Base-by-base conservation (phyloP, 2,888 invertebrate genomes). In the Thecocarcelia acutangulata region DNA sequence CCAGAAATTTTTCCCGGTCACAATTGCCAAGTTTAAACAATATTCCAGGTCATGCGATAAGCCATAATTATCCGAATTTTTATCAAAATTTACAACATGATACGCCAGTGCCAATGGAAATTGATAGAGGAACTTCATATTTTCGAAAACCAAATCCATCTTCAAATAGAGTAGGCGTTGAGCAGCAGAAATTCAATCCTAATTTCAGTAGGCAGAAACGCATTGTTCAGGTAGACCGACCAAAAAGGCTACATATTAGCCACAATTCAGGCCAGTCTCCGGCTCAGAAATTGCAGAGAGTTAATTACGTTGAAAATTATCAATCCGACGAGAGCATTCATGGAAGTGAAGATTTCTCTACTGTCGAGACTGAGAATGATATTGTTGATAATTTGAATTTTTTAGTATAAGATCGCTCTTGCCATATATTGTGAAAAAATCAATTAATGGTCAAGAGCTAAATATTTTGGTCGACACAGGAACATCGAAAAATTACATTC, bases 361-460 rank as follows among this genome's bases (percentile, higher is more conserved):
- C 1, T 15, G 9, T 12, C n/a, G 63, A 63, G 12, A 44, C 54
- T 15, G 52, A 64, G 9, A 19, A 17, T 28, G 28, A 54, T 44
- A 21, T 13, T 15, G 11, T 44, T 12, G 58, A 64, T 40, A 17
- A 56, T 6, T 24, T 73, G 42, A 73, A 73, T 75, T 66, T 75
- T 75, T 75, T 75, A 58, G 54, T 28, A 19, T 75, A 66, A 66
- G n/a, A 28, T 74, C 74, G 64, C 74, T 74, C 46, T 74, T 74
- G 54, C 63, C 56, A 21, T 74, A 64, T 61, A 63, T 61, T 42
- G 33, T 52, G 0, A 52, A 52, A 61, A 61, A 46, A 58, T 11
- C 69, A 58, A 58, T 69, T n/a, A 58, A 58, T 69, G 46, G 58
- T 48, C 58, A 58, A 70, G 58, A 70, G 46, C 37, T 70, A 9